Base-by-base conservation (phyloP, 92 coral and sea anemone genomes). In the Galaxea fascicularis region DNA sequence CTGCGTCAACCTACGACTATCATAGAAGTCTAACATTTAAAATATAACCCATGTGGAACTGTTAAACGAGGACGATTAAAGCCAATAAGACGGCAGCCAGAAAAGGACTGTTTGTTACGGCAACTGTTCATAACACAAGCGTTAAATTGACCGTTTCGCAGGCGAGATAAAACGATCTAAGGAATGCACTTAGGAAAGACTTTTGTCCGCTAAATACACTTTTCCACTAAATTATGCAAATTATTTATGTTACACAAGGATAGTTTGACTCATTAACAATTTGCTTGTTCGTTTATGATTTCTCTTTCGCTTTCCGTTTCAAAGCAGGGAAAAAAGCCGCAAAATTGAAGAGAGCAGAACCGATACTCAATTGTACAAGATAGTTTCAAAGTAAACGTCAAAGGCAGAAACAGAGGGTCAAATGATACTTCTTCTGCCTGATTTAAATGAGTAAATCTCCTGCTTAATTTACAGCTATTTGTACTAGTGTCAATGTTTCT, bases 171-270 rank as follows among this genome's bases (percentile, higher is more conserved):
- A 82, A 82, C 17, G 39, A 39, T 35, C 78, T 71, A 11, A 82
- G 71, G 86, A 70, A 82, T 82, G 86, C 71, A 57, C 71, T 69
- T 81, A 20, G 47, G 58, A 24, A 59, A 80, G 66, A 81, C 69
- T 70, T 82, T 58, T 71, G 78, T 71, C 86, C 86, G 54, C 78
- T 71, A 82, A 70, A 70, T 82, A 82, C 78, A 82, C 86, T 70
- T 24, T 82, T 56, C 60, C 54, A 82, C 86, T 82, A 82, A 71
- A 82, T 82, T 82, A 82, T 82, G 86, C 78, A 82, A 82, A 82
- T 81, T 69, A 54, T 31, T 68, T 8, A 68, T 39, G 86, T 70
- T 68, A 58, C 63, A 71, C 68, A 53, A 44, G 78, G 69, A 25
- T 52, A 70, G 41, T 30, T 71, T 10, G 44, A 52, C 45, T 79